Conservation (phyloP, 2,888 invertebrate species). For the Dendrolimus houi region DNA sequence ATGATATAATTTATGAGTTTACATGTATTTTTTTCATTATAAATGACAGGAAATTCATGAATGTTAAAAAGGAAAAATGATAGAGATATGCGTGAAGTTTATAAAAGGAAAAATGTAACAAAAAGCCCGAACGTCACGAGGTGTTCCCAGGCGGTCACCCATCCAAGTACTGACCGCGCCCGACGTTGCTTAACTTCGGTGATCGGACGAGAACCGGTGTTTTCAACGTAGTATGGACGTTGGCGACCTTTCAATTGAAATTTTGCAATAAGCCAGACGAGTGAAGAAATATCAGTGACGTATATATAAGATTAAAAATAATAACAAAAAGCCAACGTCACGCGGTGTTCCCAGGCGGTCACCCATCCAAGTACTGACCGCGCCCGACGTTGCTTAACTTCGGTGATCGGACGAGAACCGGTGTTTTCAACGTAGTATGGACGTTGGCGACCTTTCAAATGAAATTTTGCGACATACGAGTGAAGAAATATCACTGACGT, state of each 20-base stretch:
- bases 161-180: slow-evolving; percentile 63
- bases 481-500: too few relatives aligned
- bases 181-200: slow-evolving; percentile 63
- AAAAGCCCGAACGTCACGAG: slow-evolving; percentile 49
- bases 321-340: slow-evolving; percentile 34
- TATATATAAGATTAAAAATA: too few relatives aligned
- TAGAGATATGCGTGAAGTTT: too few relatives aligned
- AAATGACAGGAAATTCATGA: too few relatives aligned
- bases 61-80: too few relatives aligned
- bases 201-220: slow-evolving; percentile 64
- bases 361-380: slow-evolving; percentile 42
- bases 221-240: slow-evolving; percentile 39
- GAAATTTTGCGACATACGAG: too few relatives aligned
- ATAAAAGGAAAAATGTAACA: too few relatives aligned
- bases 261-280: too few relatives aligned
- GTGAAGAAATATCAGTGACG: too few relatives aligned
- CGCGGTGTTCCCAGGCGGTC: slow-evolving; percentile 49
- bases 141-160: slow-evolving; percentile 62
- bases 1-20: too few relatives aligned
- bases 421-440: slow-evolving; percentile 27
- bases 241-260: slow-evolving; percentile 5
- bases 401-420: slow-evolving; percentile 43
- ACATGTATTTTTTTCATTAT: too few relatives aligned
- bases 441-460: too few relatives aligned
- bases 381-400: slow-evolving; percentile 42